phyloP scores from a whole-genome alignment of 2,888 invertebrate species.

The Anoplius nigerrimus region DNA sequence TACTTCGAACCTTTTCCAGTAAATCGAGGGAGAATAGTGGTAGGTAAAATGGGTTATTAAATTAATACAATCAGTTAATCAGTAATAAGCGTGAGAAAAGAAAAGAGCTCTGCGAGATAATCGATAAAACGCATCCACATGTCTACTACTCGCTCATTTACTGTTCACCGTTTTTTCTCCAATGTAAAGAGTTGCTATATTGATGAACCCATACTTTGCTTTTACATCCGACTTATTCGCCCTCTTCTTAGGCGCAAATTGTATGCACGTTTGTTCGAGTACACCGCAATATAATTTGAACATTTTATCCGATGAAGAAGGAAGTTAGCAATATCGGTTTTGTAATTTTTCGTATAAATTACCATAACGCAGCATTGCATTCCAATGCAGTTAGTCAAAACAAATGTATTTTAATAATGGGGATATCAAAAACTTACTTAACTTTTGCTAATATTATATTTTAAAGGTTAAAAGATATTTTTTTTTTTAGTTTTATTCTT shows the following conservation, averaged over 20 bases:
- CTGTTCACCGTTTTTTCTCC: neutral
- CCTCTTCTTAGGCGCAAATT: neutral
- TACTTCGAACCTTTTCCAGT: slow-evolving; percentile 72
- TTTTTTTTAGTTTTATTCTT: too few species aligned
- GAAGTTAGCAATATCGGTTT: too few species aligned
- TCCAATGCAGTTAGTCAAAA: too few species aligned
- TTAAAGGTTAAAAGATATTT: too few species aligned
- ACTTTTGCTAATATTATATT: too few species aligned
- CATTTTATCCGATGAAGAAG: too few species aligned
- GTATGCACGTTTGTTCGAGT: neutral
- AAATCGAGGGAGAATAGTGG: slow-evolving; percentile 74
- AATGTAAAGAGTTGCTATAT: neutral
- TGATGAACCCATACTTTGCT: neutral
- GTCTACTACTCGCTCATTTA: neutral
- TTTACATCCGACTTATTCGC: neutral
- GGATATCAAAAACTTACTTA: too few species aligned
- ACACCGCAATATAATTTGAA: too few species aligned
- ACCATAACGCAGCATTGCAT: too few species aligned
- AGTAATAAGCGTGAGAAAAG: slow-evolving; percentile 2
- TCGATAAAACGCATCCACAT: neutral
- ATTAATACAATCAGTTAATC: slow-evolving; percentile 41
- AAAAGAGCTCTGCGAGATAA: neutral
- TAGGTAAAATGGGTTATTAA: slow-evolving; percentile 71
- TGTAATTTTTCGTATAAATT: too few species aligned
- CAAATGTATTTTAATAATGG: too few species aligned